Percentiles rank a stretch among this genome's conserved stretches.
phyloP scores from a whole-genome alignment of 64 coral and sea anemone genomes.

The Trachythela sp. region DNA sequence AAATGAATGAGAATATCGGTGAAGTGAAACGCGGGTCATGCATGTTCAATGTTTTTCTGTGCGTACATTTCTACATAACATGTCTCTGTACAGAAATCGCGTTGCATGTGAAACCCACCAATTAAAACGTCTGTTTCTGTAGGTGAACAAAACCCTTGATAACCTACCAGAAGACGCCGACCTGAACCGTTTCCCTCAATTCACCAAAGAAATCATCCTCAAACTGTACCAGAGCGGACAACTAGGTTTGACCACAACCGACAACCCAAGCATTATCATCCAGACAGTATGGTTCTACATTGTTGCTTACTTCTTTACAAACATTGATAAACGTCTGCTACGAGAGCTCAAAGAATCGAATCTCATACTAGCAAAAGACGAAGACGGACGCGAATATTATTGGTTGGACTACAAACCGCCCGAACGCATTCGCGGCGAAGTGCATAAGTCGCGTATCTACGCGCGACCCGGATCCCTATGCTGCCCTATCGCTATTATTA shows the following conservation, averaged over 20 bases:
- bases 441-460: not conserved
- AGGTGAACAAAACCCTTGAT: not conserved
- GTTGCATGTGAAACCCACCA: too few species aligned
- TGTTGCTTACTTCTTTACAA: not conserved
- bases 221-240: conserved; percentile 2
- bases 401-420: conserved; percentile 1
- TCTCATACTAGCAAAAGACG: not conserved
- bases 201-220: not conserved
- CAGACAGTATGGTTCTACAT: conserved; percentile 22
- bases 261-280: not conserved
- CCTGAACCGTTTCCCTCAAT: not conserved
- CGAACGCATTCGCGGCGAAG: not conserved
- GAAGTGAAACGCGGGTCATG: too few species aligned
- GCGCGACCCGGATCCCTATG: not conserved
- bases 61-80: too few species aligned
- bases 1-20: too few species aligned
- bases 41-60: too few species aligned
- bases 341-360: not conserved
- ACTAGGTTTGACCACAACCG: not conserved
- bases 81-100: too few species aligned
- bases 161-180: not conserved
- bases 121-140: not conserved
- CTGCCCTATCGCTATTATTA: not conserved
- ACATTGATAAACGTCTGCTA: not conserved
- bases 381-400: not conserved